phyloP scores from a whole-genome alignment of 2,797 vertebrate genomes.

The Rhincodon typus region DNA sequence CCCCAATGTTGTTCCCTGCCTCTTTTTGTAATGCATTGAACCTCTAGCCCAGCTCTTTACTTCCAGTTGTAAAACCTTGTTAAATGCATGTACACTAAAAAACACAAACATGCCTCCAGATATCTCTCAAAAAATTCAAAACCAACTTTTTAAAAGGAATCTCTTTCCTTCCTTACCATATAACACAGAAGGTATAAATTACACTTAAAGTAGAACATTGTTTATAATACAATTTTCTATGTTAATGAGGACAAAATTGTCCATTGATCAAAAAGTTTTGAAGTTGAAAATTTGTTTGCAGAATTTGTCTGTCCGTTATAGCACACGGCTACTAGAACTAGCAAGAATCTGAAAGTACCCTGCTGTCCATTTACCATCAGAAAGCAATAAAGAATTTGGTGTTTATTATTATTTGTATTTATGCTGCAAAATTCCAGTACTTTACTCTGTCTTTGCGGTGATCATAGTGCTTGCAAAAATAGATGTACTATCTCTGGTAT shows the following conservation, averaged over 20 bases:
- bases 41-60: too few species aligned
- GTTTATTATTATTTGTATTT: not conserved
- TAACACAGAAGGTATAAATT: too few species aligned
- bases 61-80: too few species aligned
- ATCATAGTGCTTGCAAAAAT: not conserved
- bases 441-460: not conserved
- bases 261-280: not conserved
- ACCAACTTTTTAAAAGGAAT: too few species aligned
- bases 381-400: not conserved
- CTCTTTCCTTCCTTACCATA: too few species aligned
- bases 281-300: not conserved
- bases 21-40: too few species aligned
- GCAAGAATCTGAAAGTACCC: not conserved
- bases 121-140: too few species aligned
- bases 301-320: not conserved
- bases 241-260: not conserved
- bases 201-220: too few species aligned
- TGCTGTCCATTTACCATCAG: not conserved
- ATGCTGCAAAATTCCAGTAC: not conserved
- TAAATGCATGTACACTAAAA: too few species aligned
- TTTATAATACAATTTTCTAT: too few species aligned
- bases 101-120: too few species aligned
- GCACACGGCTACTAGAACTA: not conserved
- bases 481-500: not conserved
- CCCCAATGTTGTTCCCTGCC: too few species aligned